Percentiles rank a stretch among this genome's conserved stretches.
These are phyloP conservation scores for Galeopterus variegatus DNA, from an alignment of 2,113 vertebrate species.

Conservation along the genomic window DNA sequence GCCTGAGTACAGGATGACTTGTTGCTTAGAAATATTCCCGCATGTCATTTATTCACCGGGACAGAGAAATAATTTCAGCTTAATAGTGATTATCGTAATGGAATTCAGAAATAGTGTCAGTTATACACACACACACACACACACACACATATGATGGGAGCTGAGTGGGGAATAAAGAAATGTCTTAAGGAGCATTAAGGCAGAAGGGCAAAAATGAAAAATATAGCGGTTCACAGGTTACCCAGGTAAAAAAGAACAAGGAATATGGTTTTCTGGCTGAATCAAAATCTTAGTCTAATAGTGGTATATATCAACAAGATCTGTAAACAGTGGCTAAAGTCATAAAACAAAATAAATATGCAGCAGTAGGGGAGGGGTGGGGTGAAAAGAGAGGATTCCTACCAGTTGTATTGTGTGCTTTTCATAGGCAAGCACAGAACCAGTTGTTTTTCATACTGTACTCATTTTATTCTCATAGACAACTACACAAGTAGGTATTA, in stretches of 20 bases:
- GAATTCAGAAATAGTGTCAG: background rate
- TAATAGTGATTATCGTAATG: constrained; percentile 29
- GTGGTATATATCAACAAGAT: background rate
- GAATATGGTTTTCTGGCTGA: background rate
- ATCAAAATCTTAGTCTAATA: background rate
- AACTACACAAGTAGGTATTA: background rate
- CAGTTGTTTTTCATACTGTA: background rate
- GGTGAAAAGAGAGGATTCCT: background rate
- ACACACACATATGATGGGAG: background rate
- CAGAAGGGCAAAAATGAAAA: background rate
- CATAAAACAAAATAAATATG: background rate
- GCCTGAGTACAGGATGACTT: background rate
- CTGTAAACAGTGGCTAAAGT: background rate
- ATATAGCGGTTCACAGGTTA: background rate
- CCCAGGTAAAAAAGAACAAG: background rate
- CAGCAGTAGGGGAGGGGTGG: background rate
- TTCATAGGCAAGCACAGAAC: background rate
- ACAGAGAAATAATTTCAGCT: constrained; percentile 45
- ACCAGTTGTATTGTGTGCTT: background rate
- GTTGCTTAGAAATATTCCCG: constrained; percentile 38
- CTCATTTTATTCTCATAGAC: background rate
- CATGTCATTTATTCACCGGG: constrained; percentile 8
- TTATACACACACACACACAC: background rate
- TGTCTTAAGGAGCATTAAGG: background rate
- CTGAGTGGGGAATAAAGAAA: background rate